Base-by-base conservation (phyloP, 2,888 invertebrate species). In the Heterodera filipjevi region DNA sequence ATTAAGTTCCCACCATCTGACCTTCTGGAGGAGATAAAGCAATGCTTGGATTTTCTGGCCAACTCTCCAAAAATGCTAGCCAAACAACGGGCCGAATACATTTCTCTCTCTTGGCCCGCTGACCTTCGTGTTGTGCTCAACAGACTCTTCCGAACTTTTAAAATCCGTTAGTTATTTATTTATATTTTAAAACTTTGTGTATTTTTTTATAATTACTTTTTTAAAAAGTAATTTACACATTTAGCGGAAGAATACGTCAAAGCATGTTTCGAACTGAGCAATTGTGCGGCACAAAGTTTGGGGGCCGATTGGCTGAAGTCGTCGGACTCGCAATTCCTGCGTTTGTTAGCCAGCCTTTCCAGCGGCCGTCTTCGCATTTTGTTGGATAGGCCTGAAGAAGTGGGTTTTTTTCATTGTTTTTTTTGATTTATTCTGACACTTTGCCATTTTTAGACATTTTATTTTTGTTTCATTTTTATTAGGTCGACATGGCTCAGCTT, bases 401-500 rank as follows among this genome's bases (percentile, higher is more conserved):
- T 75, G 22, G 16, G 0, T 39, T 2, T 39, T 39, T 39, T 39
- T 10, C 39, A 32, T 53, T n/a, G 5, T 59, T 27, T 53, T 46
- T n/a, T 19, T 27, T 30, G 39, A 22, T 59, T 46, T 22, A 59
- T n/a, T n/a, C n/a, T n/a, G n/a, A n/a, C n/a, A n/a, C n/a, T n/a
- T n/a, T n/a, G n/a, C n/a, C n/a, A 59, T 22, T 49, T 49, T 8
- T 5, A 30, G 66, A 75, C 27, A 12, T 32, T 32, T 8, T 22
- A 39, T 39, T 39, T 39, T 12, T n/a, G n/a, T n/a, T n/a, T 8
- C 53, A 53, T 22, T 53, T 53, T 0, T 53, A 53, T 19, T 19
- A 75, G 75, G 19, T 75, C 19, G 27, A 75, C 46, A 66, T 75
- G 66, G 35, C 66, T 30, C 79, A 79, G 39, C 73, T 79, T n/a